Evolutionary conservation across 1,140 invertebrate genomes (phyloP), one percentile per base, ranked within the genome.

Genomic region (Cydia fagiglandana): DNA sequence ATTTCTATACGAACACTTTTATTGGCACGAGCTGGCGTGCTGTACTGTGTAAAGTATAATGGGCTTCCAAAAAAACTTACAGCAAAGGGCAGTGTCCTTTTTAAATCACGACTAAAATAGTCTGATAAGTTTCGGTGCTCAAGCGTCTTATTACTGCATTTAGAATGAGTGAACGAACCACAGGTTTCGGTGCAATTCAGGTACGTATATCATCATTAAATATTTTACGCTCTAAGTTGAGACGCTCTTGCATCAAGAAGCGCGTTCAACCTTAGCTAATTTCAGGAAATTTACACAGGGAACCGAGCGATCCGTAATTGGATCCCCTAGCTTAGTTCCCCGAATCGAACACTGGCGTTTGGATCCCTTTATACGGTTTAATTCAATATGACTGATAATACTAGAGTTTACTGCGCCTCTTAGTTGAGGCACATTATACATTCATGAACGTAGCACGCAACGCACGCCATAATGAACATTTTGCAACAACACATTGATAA

Each of bases 181-280:
- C 50, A n/a, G 56, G 56, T 61, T n/a, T 61, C 56, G 15, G 66
- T 45, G 17, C 30, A 38, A 12, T 56, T 28, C 73, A 30, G 24
- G 5, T 74, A 74, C 20, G 53, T 75, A 80, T 76, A 76, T 77
- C 74, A 79, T 82, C 76, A 82, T 83, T 83, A 80, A 78, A 83
- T 81, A 79, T 73, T 83, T 79, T 80, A 82, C 77, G 80, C 77
- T 78, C 73, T 41, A 70, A 73, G 75, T 73, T n/a, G 15, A 64
- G 74, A 80, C 79, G 79, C 76, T 77, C 74, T 81, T 73, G 80
- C 74, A 76, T 75, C 78, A 76, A 79, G 80, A 45, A 79, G 73
- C 66, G 77, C 79, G 79, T 80, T 82, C 75, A 80, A 82, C 76
- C 79, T 82, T 78, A 80, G 66, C 83, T 80, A 84, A 84, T 84